Base-by-base conservation (phyloP, 2,113 vertebrate genomes). In the Hydrolagus affinis region DNA sequence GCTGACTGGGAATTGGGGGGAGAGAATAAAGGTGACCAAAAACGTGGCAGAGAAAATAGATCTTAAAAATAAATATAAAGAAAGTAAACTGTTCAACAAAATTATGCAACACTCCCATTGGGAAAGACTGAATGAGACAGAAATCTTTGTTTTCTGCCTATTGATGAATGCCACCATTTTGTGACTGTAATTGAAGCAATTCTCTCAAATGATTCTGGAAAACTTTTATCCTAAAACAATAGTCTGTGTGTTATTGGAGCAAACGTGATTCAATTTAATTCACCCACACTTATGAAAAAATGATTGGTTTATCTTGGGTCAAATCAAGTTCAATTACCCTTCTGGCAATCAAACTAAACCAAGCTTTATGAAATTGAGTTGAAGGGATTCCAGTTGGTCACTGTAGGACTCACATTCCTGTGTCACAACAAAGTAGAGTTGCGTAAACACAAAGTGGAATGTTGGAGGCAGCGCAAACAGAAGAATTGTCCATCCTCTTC, bases 311-410 rank as follows among this genome's bases (percentile, higher is more conserved):
- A 66, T 68, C 62, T 83, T 32, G 32, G 78, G 78, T 83, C 78
- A 83, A 10, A 83, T 83, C 77, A 66, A 83, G 60, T 83, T 68
- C 78, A 68, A 83, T 68, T 83, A 14, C 78, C 10, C 0, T 30
- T 83, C 32, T 83, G 62, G 25, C 62, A 66, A 66, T 68, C 73
- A 66, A 62, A 64, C 32, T 60, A 66, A 83, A 83, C 28, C 78
- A 83, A 32, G 14, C 15, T 83, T 80, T 80, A 66, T 66, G 78
- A 83, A 83, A 68, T 64, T 83, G 32, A 83, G 60, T 19, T 32
- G 28, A 66, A 30, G 62, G 78, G 9, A 30, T 66, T 17, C 60
- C 60, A 83, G 30, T 66, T 19, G 66, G 28, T 56, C 17, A 74
- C 72, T 44, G 6, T 44, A 44, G 44, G 44, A 44, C 2, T 44